Evolutionary conservation across 2,888 invertebrate species (phyloP), one percentile per base, ranked within the genome.

Genomic region (Orgyia antiqua): DNA sequence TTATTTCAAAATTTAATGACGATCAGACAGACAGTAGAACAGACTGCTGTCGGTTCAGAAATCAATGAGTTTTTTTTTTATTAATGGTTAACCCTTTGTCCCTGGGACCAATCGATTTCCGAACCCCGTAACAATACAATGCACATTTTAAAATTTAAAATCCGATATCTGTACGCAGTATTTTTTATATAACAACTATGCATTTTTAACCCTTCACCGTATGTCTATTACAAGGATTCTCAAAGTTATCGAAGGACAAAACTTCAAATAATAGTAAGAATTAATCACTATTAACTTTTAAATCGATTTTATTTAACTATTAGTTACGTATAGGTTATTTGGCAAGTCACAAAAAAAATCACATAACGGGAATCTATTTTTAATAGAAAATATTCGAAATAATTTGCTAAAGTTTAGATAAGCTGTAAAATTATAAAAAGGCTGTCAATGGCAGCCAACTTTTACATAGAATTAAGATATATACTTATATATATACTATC

Each of bases 111-210:
- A 86, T 86, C 86, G 84, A 86, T 86, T 83, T 65, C 65, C 71
- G 74, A 78, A 66, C 84, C 82, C 77, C 42, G 79, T 53, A 66
- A 54, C 77, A 79, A 83, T 84, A 83, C 86, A 86, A 86, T 79
- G 79, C 84, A 78, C 84, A 82, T 86, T 86, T 86, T 84, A 86
- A 86, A 86, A 73, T 86, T 86, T 86, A 83, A 86, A 86, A 86
- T 84, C 84, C 84, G 84, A 86, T 86, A 86, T 86, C 84, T 86
- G 74, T 79, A 67, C 68, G 42, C 64, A 56, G 65, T 58, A 58
- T 77, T 82, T 80, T 86, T 84, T 83, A 70, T 80, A 64, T 45
- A 50, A 65, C 82, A 64, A 83, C 82, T 82, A 80, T 86, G 86
- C 86, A 71, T 79, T 86, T 86, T 86, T 80, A 86, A 86, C 84